Conservation (phyloP, 2,797 vertebrate species). For the Heliangelus exortis region DNA sequence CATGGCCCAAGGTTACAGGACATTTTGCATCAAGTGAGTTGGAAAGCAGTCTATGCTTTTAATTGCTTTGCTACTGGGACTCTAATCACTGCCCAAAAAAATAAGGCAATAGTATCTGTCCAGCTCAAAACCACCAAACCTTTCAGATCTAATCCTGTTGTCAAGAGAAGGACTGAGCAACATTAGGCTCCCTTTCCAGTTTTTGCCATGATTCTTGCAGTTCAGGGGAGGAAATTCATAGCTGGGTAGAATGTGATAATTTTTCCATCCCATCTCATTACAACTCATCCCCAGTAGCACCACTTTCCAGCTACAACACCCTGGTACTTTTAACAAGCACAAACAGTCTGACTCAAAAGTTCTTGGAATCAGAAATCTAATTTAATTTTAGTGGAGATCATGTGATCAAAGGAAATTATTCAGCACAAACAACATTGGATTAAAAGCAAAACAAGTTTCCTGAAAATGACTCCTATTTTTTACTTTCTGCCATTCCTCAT, state of each 20-base stretch:
- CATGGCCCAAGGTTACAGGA: not conserved
- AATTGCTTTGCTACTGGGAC: not conserved
- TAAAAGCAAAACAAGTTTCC: slow-evolving; percentile 28
- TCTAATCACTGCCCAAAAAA: not conserved
- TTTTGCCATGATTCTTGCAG: not conserved
- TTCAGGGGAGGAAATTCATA: not conserved
- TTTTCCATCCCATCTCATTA: not conserved
- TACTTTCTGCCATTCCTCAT: not conserved
- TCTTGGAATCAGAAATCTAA: not conserved
- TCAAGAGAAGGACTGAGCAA: not conserved
- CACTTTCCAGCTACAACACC: not conserved
- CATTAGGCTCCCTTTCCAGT: not conserved
- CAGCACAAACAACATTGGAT: not conserved
- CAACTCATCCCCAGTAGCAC: not conserved
- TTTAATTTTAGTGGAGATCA: not conserved
- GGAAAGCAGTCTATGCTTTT: not conserved
- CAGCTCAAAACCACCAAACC: not conserved
- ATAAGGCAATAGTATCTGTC: not conserved
- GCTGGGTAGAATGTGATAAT: not conserved
- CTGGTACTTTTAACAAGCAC: not conserved
- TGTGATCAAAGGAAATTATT: not conserved
- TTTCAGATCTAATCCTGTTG: not conserved
- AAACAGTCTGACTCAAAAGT: not conserved
- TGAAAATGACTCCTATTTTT: slow-evolving; percentile 6
- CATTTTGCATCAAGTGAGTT: not conserved